These are phyloP conservation scores for Trichoplusia ni DNA, from an alignment of 1,140 invertebrate species.

Conservation along the genomic window DNA sequence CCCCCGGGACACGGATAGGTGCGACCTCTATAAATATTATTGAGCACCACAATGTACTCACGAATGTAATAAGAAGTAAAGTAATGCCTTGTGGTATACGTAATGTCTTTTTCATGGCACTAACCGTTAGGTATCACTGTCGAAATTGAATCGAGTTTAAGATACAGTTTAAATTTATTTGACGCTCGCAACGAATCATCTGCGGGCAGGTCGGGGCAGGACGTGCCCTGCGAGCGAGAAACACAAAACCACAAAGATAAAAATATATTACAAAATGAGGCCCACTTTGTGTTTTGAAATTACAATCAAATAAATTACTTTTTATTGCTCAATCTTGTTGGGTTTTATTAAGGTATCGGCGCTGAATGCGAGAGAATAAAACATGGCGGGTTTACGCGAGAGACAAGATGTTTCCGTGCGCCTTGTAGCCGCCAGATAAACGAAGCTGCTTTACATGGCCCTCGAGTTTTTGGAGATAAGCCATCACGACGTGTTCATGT, in stretches of 20 bases:
- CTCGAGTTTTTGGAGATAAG: constrained; percentile 68
- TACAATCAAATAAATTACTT: constrained; percentile 81
- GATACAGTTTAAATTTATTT: constrained; percentile 55
- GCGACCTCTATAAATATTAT: constrained; percentile 10
- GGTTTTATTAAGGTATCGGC: constrained; percentile 79
- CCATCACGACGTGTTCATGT: constrained; percentile 59
- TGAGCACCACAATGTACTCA: constrained; percentile 13
- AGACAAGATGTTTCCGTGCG: constrained; percentile 64
- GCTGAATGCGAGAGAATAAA: constrained; percentile 73
- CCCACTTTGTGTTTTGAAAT: constrained; percentile 79
- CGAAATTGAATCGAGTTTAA: constrained; percentile 55
- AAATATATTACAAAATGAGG: constrained; percentile 78
- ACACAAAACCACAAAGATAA: constrained; percentile 77
- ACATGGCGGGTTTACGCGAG: constrained; percentile 74
- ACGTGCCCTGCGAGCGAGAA: constrained; percentile 64
- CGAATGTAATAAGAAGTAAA: constrained; percentile 27
- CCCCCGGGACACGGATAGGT: neutral
- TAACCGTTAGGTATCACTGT: constrained; percentile 37
- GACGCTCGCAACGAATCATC: constrained; percentile 54
- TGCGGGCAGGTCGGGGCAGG: constrained; percentile 51
- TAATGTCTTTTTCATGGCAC: constrained; percentile 53
- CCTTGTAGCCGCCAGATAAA: constrained; percentile 58
- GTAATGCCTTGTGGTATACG: constrained; percentile 36
- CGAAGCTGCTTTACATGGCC: constrained; percentile 65
- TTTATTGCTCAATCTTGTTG: constrained; percentile 81